Evolutionary conservation across 2,797 vertebrate genomes (phyloP), one percentile per base, ranked within the genome.

Genomic region (Nasua narica): DNA sequence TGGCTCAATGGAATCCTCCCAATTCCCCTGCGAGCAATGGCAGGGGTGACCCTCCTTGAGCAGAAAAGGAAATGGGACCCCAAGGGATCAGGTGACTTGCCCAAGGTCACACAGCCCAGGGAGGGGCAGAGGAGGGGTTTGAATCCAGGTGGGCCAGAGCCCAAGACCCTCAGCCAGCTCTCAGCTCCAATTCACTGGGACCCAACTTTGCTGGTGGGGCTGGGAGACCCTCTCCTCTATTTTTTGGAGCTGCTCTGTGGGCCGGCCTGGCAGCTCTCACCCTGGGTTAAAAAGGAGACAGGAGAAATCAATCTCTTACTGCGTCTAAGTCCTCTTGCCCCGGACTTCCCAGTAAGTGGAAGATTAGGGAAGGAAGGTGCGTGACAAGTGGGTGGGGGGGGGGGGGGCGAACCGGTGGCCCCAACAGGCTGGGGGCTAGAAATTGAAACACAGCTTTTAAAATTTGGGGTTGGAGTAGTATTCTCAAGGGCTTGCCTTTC

Each of bases 221-320:
- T 43, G 37, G 58, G 43, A 43, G 35, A 50, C 16, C 35, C 69
- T 50, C 9, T 79, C 14, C 25, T 54, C 9, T 15, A 7, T 23
- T 32, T 69, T 69, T 21, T 7, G 62, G 35, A 65, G 76, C 19
- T 60, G 60, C 50, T 12, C 32, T 21, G 16, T 81, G 60, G 58
- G 62, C 50, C 9, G 3, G 37, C 16, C 72, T 67, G 81, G 67
- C 18, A 74, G 48, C 70, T 74, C 13, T 52, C 29, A 48, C 2
- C 1, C 16, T 32, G 48, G 54, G 15, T 35, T 58, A 19, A 58
- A 32, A 74, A 83, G 27, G 56, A 78, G 37, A 43, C 7, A 27
- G 60, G 52, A 85, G 60, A 35, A 72, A 81, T 94, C 76, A 94
- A 93, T 95, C 93, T 95, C 95, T 97, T 95, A 94, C 72, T 89